phyloP scores from a whole-genome alignment of 2,113 vertebrate species.

The Sprattus sprattus region DNA sequence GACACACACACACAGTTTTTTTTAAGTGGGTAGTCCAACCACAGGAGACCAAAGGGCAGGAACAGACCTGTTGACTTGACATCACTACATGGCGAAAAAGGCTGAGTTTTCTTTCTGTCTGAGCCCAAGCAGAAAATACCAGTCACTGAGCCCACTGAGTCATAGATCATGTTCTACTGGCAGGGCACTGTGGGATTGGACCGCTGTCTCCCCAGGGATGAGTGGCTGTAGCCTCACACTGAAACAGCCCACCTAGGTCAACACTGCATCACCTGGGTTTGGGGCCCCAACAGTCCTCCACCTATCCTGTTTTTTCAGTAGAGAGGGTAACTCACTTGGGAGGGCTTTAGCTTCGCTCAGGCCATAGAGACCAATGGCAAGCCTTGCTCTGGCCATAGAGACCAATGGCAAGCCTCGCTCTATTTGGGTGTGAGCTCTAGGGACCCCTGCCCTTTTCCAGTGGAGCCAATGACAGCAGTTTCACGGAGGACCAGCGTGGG shows the following conservation, averaged over 20 bases:
- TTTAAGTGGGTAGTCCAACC: background rate
- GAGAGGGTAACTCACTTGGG: conserved; percentile 46
- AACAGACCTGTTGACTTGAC: background rate
- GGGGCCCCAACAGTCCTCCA: conserved; percentile 28
- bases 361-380: conserved; percentile 12
- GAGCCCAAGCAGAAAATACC: conserved; percentile 49
- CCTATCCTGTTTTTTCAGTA: conserved; percentile 54
- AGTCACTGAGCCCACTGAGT: conserved; percentile 46
- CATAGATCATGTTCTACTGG: conserved; percentile 57
- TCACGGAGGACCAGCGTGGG: background rate
- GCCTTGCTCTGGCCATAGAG: conserved; percentile 21
- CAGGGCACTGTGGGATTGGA: conserved; percentile 58
- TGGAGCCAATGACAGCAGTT: background rate
- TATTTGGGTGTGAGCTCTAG: conserved; percentile 31
- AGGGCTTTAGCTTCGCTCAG: conserved; percentile 24
- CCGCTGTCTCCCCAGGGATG: conserved; percentile 33
- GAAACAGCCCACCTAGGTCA: conserved; percentile 26
- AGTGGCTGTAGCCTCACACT: background rate
- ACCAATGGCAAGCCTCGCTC: conserved; percentile 25
- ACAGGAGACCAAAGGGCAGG: background rate
- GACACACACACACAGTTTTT: background rate
- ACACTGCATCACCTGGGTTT: background rate
- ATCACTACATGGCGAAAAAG: background rate
- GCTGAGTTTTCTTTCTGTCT: conserved; percentile 42
- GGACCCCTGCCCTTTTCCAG: background rate